Base-by-base conservation (phyloP, 1,140 invertebrate species). In the Linepithema humile region DNA sequence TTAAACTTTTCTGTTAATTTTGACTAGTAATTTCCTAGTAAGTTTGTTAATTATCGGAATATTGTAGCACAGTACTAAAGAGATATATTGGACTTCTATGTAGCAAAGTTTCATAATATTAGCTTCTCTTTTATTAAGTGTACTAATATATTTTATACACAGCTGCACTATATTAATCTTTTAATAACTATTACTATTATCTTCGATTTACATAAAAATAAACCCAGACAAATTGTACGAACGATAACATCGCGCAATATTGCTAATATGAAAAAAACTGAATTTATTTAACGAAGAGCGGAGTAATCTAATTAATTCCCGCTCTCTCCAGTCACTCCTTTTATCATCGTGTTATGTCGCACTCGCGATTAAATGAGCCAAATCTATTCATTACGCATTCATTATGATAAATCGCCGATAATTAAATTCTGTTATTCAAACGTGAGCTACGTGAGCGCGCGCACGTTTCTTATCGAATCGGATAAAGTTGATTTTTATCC, bases 341-440 rank as follows among this genome's bases (percentile, higher is more conserved):
- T 43, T 12, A 26, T 55, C 20, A 7, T 9, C 5, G 17, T 20
- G n/a, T 45, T 67, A 20, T 20, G 45, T 57, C 48, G 43, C 15
- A 35, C 35, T 65, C 9, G 40, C 59, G 59, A 77, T 65, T 50
- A 65, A 65, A 12, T 38, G 7, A 9, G 32, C 2, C n/a, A 7
- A 35, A 64, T 48, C 73, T 26, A 64, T 35, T 55, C 35, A 55
- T 80, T 69, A 78, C 45, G 12, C 12, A 55, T 70, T 80, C 64
- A 70, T 80, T 70, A 69, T 35, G 64, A 70, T 80, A 70, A 57
- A 80, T 70, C 64, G 75, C 38, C 50, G 48, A 55, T 70, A 80
- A 80, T 70, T 69, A 48, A 43, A 80, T 23, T 69, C 48, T 17
- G 23, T 35, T 35, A 12, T 29, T 80, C 23, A 29, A 32, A 15